Evolutionary conservation across 2,888 invertebrate species (phyloP).

Genomic region (Pedicia rivosa): DNA sequence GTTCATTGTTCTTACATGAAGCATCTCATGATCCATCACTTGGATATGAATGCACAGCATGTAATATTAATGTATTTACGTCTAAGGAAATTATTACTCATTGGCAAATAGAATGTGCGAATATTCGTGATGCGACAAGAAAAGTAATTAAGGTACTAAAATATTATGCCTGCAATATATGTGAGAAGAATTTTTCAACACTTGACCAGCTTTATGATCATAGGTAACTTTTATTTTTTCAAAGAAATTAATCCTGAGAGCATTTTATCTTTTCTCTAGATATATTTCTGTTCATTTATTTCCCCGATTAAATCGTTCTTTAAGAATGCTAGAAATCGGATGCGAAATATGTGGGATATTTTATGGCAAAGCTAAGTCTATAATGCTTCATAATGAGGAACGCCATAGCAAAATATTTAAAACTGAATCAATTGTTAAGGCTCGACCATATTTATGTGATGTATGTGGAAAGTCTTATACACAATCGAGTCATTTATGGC

Average conservation of each 20-base stretch:
- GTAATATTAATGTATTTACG: slow-evolving; percentile 31
- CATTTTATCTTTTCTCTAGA: slow-evolving; percentile 13
- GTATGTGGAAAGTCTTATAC: slow-evolving; percentile 43
- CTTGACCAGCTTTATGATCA: slow-evolving; percentile 26
- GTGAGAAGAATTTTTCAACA: slow-evolving; percentile 23
- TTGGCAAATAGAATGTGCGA: slow-evolving; percentile 34
- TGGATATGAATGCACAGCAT: slow-evolving; percentile 27
- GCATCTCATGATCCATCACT: slow-evolving; percentile 21
- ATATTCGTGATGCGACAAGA: slow-evolving; percentile 18
- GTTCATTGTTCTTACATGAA: slow-evolving; percentile 27
- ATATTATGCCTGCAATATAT: slow-evolving; percentile 28
- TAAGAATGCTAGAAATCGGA: slow-evolving; percentile 18
- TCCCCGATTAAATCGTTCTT: slow-evolving; percentile 20
- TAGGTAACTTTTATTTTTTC: slow-evolving; percentile 18
- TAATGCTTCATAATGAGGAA: slow-evolving; percentile 37
- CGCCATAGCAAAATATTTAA: slow-evolving; percentile 34
- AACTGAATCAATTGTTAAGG: slow-evolving; percentile 19
- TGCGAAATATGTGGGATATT: slow-evolving; percentile 27
- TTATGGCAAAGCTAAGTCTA: slow-evolving; percentile 20
- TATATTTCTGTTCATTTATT: slow-evolving; percentile 25
- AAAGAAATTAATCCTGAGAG: background rate
- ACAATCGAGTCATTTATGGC: slow-evolving; percentile 48
- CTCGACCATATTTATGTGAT: slow-evolving; percentile 38
- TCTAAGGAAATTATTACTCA: slow-evolving; percentile 37
- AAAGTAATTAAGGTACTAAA: slow-evolving; percentile 16